Base-by-base conservation (phyloP, 2,113 vertebrate genomes). In the Anser cygnoides region DNA sequence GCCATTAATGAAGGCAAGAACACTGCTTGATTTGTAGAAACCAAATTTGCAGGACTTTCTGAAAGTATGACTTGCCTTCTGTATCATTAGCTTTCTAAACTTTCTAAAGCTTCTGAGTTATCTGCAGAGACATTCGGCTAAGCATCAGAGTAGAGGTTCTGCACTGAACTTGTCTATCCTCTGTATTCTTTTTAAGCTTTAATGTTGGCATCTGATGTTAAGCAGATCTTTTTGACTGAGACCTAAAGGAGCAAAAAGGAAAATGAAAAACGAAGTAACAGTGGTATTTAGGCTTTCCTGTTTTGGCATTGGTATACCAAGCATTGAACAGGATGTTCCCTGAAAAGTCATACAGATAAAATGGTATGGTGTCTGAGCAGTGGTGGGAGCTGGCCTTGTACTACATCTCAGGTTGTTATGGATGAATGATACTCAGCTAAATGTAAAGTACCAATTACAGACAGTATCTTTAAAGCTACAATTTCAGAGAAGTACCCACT, bases 401-500 rank as follows among this genome's bases (percentile, higher is more conserved):
- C 13, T 44, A 31, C 9, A 4, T 68, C 22, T 92, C 37, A 35
- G 57, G 3, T 25, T 37, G 33, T 65, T 44, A 44, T 3, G 4
- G 2, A 3, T 78, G 23, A 71, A 35, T 49, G 4, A 26, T 17
- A 43, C 5, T 74, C 5, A 8, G 41, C 29, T 76, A 23, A 66
- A 83, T 43, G 67, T 57, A 2, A 72, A 84, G n/a, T 59, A 17
- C 13, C 7, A 31, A 21, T 49, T 81, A 46, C 6, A 80, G 46
- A 29, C 13, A n/a, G 15, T n/a, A 25, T 28, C 28, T 71, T 73
- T 2, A 15, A 37, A 55, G 7, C 10, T 52, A 14, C 23, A 11
- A 0, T 61, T 87, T 71, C 4, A 11, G 11, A 52, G 11, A 52
- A 70, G 4, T 50, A 22, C 3, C 5, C 1, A 2, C 3, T 28